phyloP scores from a whole-genome alignment of 2,888 invertebrate genomes.

The Sepiola atlantica region DNA sequence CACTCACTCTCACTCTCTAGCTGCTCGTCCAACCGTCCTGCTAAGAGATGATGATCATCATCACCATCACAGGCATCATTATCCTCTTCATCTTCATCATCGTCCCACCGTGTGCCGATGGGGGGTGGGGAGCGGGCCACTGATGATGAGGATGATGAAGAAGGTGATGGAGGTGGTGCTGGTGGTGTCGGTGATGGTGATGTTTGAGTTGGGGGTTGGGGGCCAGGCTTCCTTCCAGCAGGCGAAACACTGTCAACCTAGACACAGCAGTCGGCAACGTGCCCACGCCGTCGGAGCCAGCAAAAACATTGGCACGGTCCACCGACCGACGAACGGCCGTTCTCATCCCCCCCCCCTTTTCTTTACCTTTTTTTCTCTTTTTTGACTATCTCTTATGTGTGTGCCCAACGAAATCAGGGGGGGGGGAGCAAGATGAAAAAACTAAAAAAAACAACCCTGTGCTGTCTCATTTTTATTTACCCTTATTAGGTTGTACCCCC shows the following conservation, averaged over 20 bases:
- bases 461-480: neutral
- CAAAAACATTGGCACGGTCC: conserved; percentile 46
- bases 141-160: conserved; percentile 32
- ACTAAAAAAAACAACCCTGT: neutral
- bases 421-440: neutral
- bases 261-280: conserved; percentile 47
- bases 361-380: too few species aligned
- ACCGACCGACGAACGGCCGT: neutral
- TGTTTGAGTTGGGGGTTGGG: neutral
- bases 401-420: neutral
- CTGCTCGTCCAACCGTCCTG: conserved; percentile 24
- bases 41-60: neutral
- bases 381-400: neutral
- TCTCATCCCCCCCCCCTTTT: neutral
- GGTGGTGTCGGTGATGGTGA: neutral
- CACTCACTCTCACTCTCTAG: neutral
- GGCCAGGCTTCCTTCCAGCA: conserved; percentile 43
- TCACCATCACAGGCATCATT: neutral
- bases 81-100: neutral
- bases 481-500: neutral
- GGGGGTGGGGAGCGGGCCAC: neutral
- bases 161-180: neutral
- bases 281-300: conserved; percentile 45
- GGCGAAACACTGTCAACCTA: conserved; percentile 45
- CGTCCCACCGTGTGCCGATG: conserved; percentile 12